phyloP scores from a whole-genome alignment of 1,140 invertebrate genomes.

The Neocloeon triangulifer region DNA sequence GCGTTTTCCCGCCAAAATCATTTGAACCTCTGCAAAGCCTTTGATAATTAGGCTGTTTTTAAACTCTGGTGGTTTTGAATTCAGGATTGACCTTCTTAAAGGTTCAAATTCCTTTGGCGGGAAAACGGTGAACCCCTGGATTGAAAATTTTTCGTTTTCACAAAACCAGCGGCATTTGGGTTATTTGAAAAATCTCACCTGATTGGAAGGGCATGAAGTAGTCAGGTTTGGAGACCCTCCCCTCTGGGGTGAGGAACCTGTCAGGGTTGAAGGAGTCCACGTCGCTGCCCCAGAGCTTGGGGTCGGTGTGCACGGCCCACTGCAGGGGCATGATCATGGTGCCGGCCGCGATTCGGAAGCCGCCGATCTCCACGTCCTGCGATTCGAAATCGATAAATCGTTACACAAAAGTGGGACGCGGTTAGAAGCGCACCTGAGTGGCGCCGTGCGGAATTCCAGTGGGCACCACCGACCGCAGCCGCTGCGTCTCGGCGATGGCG shows the following conservation, averaged over 20 bases:
- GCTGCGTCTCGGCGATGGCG: conserved; percentile 45
- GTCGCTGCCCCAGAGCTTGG: conserved; percentile 33
- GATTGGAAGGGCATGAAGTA: conserved; percentile 67
- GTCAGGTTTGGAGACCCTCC: conserved; percentile 29
- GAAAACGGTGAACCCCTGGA: no score
- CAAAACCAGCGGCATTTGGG: no score
- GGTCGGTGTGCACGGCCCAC: conserved; percentile 65
- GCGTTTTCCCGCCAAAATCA: no score
- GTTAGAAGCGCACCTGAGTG: conserved; percentile 22
- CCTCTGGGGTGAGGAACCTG: conserved; percentile 43
- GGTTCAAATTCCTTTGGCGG: no score
- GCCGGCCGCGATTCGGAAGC: conserved; percentile 32
- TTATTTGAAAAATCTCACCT: no score
- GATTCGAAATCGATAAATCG: no score
- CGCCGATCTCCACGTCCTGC: conserved; percentile 32
- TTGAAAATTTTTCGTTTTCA: no score
- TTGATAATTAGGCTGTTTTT: no score
- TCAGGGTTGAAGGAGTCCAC: conserved; percentile 47
- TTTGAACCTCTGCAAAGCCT: no score
- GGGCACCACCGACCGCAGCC: conserved; percentile 54
- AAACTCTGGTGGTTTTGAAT: no score
- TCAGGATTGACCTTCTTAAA: no score
- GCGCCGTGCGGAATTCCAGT: conserved; percentile 63
- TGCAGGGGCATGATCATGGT: conserved; percentile 50
- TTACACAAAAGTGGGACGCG: no score